Evolutionary conservation across 2,113 vertebrate genomes (phyloP).

Genomic region (Marmota flaviventris): DNA sequence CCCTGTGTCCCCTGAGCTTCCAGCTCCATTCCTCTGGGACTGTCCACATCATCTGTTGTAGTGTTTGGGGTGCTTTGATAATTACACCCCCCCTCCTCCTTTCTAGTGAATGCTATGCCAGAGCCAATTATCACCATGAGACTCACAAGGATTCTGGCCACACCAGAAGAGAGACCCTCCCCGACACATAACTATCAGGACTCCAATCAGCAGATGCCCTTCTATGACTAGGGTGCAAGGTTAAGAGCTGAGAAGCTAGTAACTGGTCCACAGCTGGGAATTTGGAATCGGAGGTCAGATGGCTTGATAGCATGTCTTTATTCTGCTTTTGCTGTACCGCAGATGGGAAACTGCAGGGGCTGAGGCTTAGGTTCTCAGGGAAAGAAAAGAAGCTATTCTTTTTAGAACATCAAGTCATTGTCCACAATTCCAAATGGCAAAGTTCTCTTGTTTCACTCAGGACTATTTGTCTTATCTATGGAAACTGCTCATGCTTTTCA

Average conservation of each 20-base stretch:
- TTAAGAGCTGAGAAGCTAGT: background rate
- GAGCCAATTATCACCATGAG: background rate
- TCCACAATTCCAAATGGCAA: background rate
- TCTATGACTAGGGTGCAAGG: background rate
- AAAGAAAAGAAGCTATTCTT: slow-evolving; percentile 39
- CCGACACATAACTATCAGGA: background rate
- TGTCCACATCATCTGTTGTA: background rate
- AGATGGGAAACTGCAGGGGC: background rate
- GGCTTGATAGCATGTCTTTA: background rate
- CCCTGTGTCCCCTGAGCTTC: background rate
- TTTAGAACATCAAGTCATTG: slow-evolving; percentile 59
- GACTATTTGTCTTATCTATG: slow-evolving; percentile 62
- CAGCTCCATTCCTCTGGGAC: background rate
- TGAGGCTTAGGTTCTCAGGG: background rate
- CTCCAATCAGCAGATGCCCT: background rate
- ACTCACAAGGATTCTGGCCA: background rate
- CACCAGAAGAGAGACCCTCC: background rate
- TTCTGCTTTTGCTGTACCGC: background rate
- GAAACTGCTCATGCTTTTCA: slow-evolving; percentile 52
- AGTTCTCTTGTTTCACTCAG: slow-evolving; percentile 37
- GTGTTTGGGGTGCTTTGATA: background rate
- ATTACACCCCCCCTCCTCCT: background rate
- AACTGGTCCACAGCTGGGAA: background rate
- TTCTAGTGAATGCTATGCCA: background rate
- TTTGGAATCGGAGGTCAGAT: background rate